Evolutionary conservation across 2,888 invertebrate genomes (phyloP).

Genomic region (Drosophila anceps): DNA sequence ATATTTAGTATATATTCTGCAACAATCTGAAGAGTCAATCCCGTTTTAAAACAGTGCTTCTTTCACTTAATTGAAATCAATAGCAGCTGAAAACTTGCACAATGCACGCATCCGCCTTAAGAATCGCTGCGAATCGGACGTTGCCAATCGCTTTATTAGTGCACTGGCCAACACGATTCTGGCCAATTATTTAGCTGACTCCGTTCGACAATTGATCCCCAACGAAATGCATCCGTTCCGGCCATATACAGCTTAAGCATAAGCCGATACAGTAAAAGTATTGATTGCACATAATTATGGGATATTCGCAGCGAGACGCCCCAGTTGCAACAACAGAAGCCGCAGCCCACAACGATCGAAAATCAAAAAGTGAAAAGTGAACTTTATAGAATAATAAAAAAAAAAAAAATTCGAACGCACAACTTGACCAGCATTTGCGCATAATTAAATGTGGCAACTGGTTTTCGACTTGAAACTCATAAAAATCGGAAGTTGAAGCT

Average conservation of each 20-base stretch:
- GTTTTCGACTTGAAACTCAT: constrained; percentile 54
- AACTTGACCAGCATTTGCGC: constrained; percentile 69
- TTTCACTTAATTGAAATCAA: constrained; percentile 22
- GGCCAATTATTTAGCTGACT: constrained; percentile 18
- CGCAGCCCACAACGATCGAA: constrained; percentile 3
- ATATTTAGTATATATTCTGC: neutral
- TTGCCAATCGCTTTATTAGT: constrained; percentile 51
- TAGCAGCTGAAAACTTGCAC: constrained; percentile 10
- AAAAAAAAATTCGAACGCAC: constrained; percentile 31
- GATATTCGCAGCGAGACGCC: constrained; percentile 53
- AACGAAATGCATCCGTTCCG: constrained; percentile 43
- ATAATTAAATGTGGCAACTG: constrained; percentile 72
- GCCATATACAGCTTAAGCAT: constrained; percentile 36
- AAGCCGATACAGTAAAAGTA: constrained; percentile 73
- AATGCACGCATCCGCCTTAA: constrained; percentile 44
- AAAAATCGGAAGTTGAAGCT: constrained; percentile 80
- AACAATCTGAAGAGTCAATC: neutral
- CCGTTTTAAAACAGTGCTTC: neutral
- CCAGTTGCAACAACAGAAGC: constrained; percentile 14
- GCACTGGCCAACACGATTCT: constrained; percentile 13
- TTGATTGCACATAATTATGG: constrained; percentile 80
- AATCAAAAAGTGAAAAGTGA: constrained; percentile 47
- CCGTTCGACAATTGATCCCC: constrained; percentile 34
- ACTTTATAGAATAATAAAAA: constrained; percentile 33
- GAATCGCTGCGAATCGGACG: constrained; percentile 9